phyloP scores from a whole-genome alignment of 1,140 invertebrate species.

The Yoshiicerus persimilis region DNA sequence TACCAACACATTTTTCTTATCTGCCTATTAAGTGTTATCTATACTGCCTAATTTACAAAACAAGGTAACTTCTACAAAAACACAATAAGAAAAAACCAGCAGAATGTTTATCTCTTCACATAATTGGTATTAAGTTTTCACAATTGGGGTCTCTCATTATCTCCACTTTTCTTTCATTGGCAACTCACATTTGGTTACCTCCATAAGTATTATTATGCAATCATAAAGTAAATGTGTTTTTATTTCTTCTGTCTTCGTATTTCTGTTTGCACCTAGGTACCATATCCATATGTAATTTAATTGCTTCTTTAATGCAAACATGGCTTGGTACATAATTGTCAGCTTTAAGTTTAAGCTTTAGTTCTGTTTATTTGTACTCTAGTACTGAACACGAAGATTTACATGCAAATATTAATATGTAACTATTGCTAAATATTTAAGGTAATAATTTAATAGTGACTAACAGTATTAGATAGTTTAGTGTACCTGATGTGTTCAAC shows the following conservation, averaged over 20 bases:
- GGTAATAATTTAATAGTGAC: neutral
- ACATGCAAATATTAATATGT: too few relatives aligned
- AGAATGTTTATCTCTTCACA: neutral
- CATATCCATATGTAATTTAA: neutral
- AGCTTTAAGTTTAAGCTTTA: neutral
- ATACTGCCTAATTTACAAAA: neutral
- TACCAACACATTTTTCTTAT: neutral
- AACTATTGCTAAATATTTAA: neutral
- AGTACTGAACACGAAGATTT: too few relatives aligned
- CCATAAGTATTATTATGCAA: neutral
- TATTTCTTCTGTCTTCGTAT: neutral
- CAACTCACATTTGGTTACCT: neutral
- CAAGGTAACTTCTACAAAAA: neutral
- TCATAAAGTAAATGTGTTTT: neutral
- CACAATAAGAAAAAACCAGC: neutral
- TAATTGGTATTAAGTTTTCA: conserved; percentile 14
- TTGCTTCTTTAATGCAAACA: neutral
- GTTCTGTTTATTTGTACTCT: neutral
- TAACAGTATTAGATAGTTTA: too few relatives aligned
- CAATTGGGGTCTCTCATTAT: neutral
- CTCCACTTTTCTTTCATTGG: neutral
- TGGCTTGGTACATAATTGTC: neutral
- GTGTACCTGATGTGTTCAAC: too few relatives aligned
- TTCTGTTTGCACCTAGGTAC: too few relatives aligned
- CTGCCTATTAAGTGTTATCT: neutral